Conservation (phyloP, 2,797 vertebrate genomes). For the Cuculus canorus region DNA sequence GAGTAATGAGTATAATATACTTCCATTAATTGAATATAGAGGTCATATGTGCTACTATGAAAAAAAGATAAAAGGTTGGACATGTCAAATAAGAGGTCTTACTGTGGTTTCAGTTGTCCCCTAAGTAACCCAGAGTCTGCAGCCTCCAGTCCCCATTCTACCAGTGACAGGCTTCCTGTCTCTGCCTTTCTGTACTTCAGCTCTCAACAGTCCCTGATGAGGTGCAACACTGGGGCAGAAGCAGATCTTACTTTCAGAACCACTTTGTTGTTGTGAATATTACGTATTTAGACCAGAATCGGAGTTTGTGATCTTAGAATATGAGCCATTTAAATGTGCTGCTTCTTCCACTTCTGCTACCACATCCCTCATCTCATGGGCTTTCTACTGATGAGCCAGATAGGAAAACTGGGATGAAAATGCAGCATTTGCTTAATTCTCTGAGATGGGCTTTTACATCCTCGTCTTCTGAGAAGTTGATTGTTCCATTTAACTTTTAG, state of each 20-base stretch:
- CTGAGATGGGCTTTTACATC: neutral
- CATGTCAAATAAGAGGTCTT: neutral
- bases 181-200: neutral
- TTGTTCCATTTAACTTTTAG: neutral
- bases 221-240: neutral
- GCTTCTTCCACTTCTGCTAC: neutral
- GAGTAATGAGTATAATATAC: neutral
- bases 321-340: neutral
- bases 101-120: neutral
- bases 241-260: neutral
- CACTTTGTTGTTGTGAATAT: neutral
- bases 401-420: neutral
- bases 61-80: neutral
- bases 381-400: neutral
- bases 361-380: neutral
- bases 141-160: neutral
- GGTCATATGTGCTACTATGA: neutral
- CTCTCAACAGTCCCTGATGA: neutral
- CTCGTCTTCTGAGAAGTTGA: neutral
- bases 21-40: neutral
- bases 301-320: neutral
- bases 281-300: neutral
- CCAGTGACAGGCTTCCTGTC: rapidly evolving
- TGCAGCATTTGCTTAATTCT: neutral
- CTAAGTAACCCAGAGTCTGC: neutral